Base-by-base conservation (phyloP, 2,888 invertebrate genomes). In the Tetropium fuscum region DNA sequence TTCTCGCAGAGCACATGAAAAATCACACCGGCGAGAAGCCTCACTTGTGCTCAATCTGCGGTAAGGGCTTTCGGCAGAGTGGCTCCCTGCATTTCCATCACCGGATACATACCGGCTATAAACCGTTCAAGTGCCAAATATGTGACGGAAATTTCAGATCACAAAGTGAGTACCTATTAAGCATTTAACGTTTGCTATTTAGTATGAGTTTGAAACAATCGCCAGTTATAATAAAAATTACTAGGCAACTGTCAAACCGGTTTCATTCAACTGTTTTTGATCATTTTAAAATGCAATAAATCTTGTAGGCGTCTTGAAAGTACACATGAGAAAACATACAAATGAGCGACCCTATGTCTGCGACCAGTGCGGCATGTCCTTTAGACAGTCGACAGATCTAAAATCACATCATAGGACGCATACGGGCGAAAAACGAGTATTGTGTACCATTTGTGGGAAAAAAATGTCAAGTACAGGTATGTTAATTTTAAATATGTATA, bases 401-500 rank as follows among this genome's bases (percentile, higher is more conserved):
- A 81, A 81, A 63, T 77, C 76, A 7, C 82, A 82, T 59, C 77
- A 77, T 51, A 77, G 78, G 58, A 78, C 76, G 0, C 82, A 82
- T 54, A 75, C 86, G 0, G 88, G 87, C 0, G 82, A 87, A 34
- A 82, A 84, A 45, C 86, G 87, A 0, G 80, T 82, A 44, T 71
- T 78, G 27, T 83, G 82, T 64, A 75, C 76, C 32, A 77, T 77
- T 63, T 83, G 82, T 62, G 77, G 77, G 3, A 80, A 79, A 62
- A 68, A 73, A 58, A 71, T 80, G 70, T 69, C 76, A 8, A 75
- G 78, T n/a, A 77, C 77, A 57, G 77, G 78, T 78, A 70, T 54
- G 51, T 48, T 34, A 20, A 27, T 27, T 27, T 25, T 27, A 27
- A 25, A n/a, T n/a, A n/a, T n/a, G n/a, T n/a, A n/a, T n/a, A n/a